Conservation (phyloP, 2,888 invertebrate species). For the Tenodera sinensis region DNA sequence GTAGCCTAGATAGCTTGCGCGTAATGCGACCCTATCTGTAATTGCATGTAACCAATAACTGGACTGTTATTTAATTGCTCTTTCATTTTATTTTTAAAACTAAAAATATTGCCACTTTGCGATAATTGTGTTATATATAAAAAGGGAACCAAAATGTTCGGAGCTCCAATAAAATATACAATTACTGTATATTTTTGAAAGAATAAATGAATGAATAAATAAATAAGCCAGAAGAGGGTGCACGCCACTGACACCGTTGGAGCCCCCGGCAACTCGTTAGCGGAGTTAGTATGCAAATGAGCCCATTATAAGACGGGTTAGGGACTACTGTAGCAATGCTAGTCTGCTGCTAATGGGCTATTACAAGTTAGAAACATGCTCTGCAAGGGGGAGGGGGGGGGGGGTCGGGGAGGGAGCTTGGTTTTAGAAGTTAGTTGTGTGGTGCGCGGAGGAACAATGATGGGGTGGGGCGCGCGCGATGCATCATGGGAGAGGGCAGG, state of each 20-base stretch:
- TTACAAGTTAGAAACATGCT: conserved; percentile 17
- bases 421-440: conserved; percentile 12
- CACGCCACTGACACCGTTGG: not conserved
- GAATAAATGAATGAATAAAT: not conserved
- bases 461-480: conserved; percentile 5
- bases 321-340: conserved; percentile 1
- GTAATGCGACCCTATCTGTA: too few relatives aligned
- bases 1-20: too few relatives aligned
- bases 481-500: not conserved
- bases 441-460: not conserved
- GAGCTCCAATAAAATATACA: too few relatives aligned
- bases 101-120: too few relatives aligned
- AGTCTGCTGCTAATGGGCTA: conserved; percentile 19
- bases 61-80: too few relatives aligned
- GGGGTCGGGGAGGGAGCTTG: not conserved
- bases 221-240: not conserved
- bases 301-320: conserved; percentile 13
- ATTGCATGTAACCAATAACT: too few relatives aligned
- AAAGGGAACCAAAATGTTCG: too few relatives aligned
- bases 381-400: not conserved
- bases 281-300: conserved; percentile 16
- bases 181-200: not conserved
- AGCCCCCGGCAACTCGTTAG: conserved; percentile 1
- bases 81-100: too few relatives aligned
- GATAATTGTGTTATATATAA: too few relatives aligned